Conservation (phyloP, 1,140 invertebrate species). For the Doryteuthis pealeii region DNA sequence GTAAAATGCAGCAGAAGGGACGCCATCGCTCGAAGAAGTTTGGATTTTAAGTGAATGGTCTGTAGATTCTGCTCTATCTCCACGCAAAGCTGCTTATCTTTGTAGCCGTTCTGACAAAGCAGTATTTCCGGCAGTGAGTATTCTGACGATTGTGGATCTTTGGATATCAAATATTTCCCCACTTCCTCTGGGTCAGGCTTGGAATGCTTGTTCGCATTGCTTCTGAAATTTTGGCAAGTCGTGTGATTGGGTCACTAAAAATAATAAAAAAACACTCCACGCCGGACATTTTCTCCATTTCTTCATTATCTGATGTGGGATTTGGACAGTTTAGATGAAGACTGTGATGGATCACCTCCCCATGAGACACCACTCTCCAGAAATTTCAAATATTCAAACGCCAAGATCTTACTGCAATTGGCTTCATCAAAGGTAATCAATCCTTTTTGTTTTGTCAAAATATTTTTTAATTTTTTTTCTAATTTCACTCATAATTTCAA, state of each 20-base stretch:
- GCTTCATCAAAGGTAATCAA: neutral
- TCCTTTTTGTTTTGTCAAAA: neutral
- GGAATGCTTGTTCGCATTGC: neutral
- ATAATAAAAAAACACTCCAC: neutral
- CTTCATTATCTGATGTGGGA: neutral
- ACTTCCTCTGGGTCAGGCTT: neutral
- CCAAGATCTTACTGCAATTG: neutral
- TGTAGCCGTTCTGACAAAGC: neutral
- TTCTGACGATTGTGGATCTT: too few species aligned
- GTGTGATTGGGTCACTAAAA: neutral
- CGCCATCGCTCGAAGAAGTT: conserved; percentile 33
- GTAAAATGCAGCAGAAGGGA: conserved; percentile 27
- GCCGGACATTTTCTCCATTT: conserved; percentile 4
- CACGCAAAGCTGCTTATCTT: neutral
- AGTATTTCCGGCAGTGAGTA: neutral
- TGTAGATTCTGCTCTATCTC: conserved; percentile 30
- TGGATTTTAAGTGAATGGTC: conserved; percentile 49
- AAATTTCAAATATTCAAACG: neutral
- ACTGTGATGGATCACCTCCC: neutral
- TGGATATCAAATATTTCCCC: too few species aligned
- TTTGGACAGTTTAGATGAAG: neutral
- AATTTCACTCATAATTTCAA: too few species aligned
- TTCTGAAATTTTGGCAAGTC: neutral
- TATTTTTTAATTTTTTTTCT: too few species aligned
- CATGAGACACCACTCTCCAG: neutral